Conservation (phyloP, 1,140 invertebrate species). For the Micrasema longulum region DNA sequence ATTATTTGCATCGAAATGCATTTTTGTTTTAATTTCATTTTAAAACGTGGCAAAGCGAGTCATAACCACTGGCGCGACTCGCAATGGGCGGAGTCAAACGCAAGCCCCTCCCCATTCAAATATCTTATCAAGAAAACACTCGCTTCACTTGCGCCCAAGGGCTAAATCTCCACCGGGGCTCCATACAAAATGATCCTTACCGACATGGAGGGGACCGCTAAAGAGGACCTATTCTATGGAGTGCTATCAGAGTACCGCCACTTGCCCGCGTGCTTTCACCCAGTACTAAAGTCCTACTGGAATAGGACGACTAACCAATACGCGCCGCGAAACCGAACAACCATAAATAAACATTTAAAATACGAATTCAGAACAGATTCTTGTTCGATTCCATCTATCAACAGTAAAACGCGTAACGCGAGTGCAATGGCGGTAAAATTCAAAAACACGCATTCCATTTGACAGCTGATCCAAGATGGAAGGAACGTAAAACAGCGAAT, state of each 20-base stretch:
- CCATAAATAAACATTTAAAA: not conserved
- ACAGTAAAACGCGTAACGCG: not conserved
- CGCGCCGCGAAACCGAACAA: slow-evolving; percentile 1
- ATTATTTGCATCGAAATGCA: no score
- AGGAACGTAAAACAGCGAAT: slow-evolving; percentile 7
- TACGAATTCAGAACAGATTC: no score
- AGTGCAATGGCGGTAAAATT: slow-evolving; percentile 11
- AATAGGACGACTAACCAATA: slow-evolving; percentile 10
- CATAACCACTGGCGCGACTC: slow-evolving; percentile 7
- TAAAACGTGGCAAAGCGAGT: not conserved
- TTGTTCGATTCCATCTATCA: not conserved
- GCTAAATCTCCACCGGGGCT: not conserved
- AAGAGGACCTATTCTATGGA: slow-evolving; percentile 35
- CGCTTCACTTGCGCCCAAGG: slow-evolving; percentile 25
- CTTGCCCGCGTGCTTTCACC: slow-evolving; percentile 43
- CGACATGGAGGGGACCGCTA: slow-evolving; percentile 28
- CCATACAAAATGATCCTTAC: slow-evolving; percentile 26
- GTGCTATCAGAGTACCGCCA: slow-evolving; percentile 41
- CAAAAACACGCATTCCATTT: not conserved
- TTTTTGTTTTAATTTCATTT: no score
- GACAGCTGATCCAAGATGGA: slow-evolving; percentile 28
- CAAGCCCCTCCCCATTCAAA: slow-evolving; percentile 16
- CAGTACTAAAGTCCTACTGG: slow-evolving; percentile 39
- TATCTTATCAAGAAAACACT: slow-evolving; percentile 45
- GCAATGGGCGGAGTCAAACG: slow-evolving; percentile 13